A percentile compares a stretch with the other conserved stretches of the same genome.
These are phyloP conservation scores for Cepaea nemoralis DNA, from an alignment of 1,140 invertebrate genomes.

Conservation along the genomic window DNA sequence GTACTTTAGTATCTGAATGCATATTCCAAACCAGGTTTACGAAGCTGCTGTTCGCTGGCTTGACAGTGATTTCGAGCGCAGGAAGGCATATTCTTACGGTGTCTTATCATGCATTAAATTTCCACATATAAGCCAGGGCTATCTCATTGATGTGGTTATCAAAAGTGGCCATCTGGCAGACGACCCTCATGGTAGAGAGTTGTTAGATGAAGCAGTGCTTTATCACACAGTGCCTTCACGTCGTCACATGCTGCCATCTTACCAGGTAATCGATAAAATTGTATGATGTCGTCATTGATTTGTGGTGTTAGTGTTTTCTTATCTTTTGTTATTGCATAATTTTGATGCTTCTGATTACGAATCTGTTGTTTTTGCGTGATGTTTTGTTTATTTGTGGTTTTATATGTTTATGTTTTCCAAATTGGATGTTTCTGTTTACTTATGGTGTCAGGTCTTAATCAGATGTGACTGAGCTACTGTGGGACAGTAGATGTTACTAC, in stretches of 20 bases:
- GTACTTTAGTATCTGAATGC: too few species aligned
- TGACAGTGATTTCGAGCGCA: constrained; percentile 53
- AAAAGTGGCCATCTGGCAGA: constrained; percentile 53
- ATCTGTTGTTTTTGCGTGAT: too few species aligned
- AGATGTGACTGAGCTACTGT: too few species aligned
- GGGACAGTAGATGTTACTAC: too few species aligned
- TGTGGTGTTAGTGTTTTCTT: too few species aligned
- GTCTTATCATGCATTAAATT: constrained; percentile 65
- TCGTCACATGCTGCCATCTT: constrained; percentile 60
- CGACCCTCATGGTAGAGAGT: constrained; percentile 59
- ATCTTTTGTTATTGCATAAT: too few species aligned
- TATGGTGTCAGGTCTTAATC: too few species aligned
- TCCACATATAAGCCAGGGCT: constrained; percentile 60
- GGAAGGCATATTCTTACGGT: constrained; percentile 50
- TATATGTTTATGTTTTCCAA: too few species aligned
- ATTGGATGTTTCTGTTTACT: too few species aligned
- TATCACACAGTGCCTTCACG: constrained; percentile 64
- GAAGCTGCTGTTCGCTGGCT: constrained; percentile 63
- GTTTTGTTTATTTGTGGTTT: not conserved
- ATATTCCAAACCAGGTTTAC: constrained; percentile 51
- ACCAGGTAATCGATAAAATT: constrained; percentile 47
- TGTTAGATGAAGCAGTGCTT: constrained; percentile 55
- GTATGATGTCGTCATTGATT: too few species aligned
- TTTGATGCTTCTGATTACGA: too few species aligned
- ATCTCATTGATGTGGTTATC: constrained; percentile 60